These are phyloP conservation scores for Adelognathus sp. DNA, from an alignment of 2,888 invertebrate species.

Conservation along the genomic window DNA sequence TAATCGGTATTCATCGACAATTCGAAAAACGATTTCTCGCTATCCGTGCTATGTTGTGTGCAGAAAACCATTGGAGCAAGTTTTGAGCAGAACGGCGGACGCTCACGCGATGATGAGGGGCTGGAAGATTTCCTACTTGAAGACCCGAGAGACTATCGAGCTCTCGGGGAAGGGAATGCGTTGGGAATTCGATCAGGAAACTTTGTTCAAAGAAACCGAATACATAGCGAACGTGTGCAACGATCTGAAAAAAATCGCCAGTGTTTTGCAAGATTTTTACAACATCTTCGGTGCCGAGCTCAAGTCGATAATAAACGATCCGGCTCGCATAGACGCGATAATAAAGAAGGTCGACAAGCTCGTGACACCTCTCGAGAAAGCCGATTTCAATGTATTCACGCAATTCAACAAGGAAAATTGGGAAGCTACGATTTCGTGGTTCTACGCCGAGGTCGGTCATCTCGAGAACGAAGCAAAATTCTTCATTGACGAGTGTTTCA, in stretches of 20 bases:
- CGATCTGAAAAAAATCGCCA: conserved; percentile 90
- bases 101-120: conserved; percentile 87
- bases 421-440: conserved; percentile 91
- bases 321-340: conserved; percentile 92
- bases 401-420: conserved; percentile 92
- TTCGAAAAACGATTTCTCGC: too few species aligned
- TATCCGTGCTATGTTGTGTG: too few species aligned
- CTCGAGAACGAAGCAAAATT: conserved; percentile 92
- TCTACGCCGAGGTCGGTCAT: conserved; percentile 88
- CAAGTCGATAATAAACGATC: conserved; percentile 93
- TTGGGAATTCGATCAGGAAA: conserved; percentile 95
- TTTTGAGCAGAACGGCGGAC: conserved; percentile 83
- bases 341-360: conserved; percentile 90
- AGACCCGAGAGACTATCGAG: conserved; percentile 92
- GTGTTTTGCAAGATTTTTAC: conserved; percentile 92
- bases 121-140: conserved; percentile 90
- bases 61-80: conserved; percentile 83
- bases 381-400: conserved; percentile 92
- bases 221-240: conserved; percentile 91
- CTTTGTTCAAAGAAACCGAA: conserved; percentile 92
- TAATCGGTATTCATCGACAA: too few species aligned
- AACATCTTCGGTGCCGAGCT: conserved; percentile 94
- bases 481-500: conserved; percentile 94
- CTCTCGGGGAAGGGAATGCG: conserved; percentile 91
- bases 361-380: conserved; percentile 85